Conservation (phyloP, 2,113 vertebrate species). For the Tachysurus vachellii region DNA sequence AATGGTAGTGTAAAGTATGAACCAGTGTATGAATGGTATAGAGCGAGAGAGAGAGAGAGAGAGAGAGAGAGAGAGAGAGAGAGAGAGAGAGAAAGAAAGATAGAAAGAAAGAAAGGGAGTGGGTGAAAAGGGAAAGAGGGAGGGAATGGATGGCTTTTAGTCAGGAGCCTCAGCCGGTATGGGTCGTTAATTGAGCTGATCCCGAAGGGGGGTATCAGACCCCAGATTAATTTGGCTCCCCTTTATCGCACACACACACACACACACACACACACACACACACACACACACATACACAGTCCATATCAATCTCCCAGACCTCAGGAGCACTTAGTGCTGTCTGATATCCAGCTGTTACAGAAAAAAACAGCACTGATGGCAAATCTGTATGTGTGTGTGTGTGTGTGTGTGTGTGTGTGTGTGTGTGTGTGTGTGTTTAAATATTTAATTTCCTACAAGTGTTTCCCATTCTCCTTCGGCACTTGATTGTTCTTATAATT, state of each 20-base stretch:
- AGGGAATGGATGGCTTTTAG: conserved; percentile 50
- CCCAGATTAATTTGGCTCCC: conserved; percentile 57
- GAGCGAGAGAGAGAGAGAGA: neutral
- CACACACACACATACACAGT: conserved; percentile 38
- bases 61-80: neutral
- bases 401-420: conserved; percentile 16
- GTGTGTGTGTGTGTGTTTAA: conserved; percentile 14
- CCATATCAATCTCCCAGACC: conserved; percentile 46
- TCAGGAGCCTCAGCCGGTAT: conserved; percentile 53
- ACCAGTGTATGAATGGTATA: neutral
- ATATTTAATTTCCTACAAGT: conserved; percentile 19
- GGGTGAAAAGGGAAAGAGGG: conserved; percentile 1
- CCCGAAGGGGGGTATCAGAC: conserved; percentile 57
- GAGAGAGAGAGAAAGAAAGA: neutral
- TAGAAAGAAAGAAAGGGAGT: neutral
- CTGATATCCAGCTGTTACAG: conserved; percentile 42
- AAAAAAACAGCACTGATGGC: conserved; percentile 33
- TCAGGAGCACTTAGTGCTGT: conserved; percentile 48
- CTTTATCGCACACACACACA: conserved; percentile 32
- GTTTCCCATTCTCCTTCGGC: neutral
- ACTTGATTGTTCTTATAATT: neutral
- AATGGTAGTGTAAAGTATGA: neutral
- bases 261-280: conserved; percentile 34
- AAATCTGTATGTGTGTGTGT: conserved; percentile 8
- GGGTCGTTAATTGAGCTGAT: conserved; percentile 55